These are phyloP conservation scores for Brachymystax lenok DNA, from an alignment of 2,797 vertebrate species.

Conservation along the genomic window DNA sequence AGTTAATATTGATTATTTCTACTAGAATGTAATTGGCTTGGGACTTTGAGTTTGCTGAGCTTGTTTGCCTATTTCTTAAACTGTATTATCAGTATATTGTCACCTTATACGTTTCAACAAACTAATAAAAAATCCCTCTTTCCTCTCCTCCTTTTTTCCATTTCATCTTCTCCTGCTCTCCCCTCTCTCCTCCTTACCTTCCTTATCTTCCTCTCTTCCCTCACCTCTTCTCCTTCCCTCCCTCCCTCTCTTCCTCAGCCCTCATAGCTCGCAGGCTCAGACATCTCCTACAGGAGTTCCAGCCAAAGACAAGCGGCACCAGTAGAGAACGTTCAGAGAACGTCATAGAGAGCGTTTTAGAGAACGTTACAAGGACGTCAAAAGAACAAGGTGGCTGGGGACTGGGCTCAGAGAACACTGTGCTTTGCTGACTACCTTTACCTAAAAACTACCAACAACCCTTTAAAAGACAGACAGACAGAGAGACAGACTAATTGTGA, in stretches of 20 bases:
- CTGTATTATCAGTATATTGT: background rate
- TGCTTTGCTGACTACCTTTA: slow-evolving; percentile 17
- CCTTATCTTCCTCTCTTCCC: background rate
- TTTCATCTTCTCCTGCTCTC: no score
- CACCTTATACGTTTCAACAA: background rate
- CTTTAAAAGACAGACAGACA: slow-evolving; percentile 8
- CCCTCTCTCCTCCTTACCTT: background rate
- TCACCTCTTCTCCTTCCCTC: background rate
- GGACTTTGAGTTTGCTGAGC: background rate
- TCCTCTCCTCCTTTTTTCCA: rapidly evolving
- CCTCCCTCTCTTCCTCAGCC: background rate
- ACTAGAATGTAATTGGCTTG: background rate
- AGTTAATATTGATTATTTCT: background rate
- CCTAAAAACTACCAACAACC: background rate
- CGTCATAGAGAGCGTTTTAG: slow-evolving; percentile 35
- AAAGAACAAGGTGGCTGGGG: slow-evolving; percentile 58
- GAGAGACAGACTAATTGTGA: background rate
- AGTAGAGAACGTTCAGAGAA: slow-evolving; percentile 54
- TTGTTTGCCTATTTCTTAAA: background rate
- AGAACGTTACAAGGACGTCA: slow-evolving; percentile 30
- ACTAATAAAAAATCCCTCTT: background rate
- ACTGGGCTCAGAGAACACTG: slow-evolving; percentile 29
- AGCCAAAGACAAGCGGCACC: slow-evolving; percentile 19
- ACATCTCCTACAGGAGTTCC: background rate
- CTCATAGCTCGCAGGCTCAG: background rate